Evolutionary conservation across 2,888 invertebrate species (phyloP).

Genomic region (Chrysomela aeneicollis): DNA sequence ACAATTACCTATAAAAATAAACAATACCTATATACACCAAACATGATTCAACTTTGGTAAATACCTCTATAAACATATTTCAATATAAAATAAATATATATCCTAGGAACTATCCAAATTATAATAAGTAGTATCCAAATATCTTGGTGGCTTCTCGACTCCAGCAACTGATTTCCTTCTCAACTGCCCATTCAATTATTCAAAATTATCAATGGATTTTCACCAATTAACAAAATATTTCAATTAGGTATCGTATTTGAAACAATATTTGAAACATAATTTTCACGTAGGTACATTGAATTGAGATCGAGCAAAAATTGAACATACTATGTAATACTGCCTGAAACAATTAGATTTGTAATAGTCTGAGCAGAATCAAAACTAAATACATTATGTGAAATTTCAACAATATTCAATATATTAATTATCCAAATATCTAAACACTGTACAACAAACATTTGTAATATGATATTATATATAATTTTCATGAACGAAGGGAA

Average conservation of each 20-base stretch:
- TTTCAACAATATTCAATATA: constrained; percentile 27
- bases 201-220: not conserved
- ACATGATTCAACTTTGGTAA: not conserved
- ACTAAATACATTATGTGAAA: constrained; percentile 22
- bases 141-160: too few relatives aligned
- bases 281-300: constrained; percentile 8
- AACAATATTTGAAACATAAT: not conserved
- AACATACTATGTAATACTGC: constrained; percentile 14
- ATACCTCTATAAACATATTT: too few relatives aligned
- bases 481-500: not conserved
- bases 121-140: not conserved
- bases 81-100: not conserved
- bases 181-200: not conserved
- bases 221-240: constrained; percentile 2
- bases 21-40: constrained; percentile 11
- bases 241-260: too few relatives aligned
- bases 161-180: not conserved
- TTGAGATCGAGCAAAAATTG: constrained; percentile 22
- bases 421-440: constrained; percentile 27
- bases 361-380: constrained; percentile 29
- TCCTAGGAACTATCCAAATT: not conserved
- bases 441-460: constrained; percentile 29
- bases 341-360: constrained; percentile 24
- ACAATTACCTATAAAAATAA: constrained; percentile 11
- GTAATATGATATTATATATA: constrained; percentile 21